Evolutionary conservation across 2,797 vertebrate species (phyloP).

Genomic region (Syncerus caffer): DNA sequence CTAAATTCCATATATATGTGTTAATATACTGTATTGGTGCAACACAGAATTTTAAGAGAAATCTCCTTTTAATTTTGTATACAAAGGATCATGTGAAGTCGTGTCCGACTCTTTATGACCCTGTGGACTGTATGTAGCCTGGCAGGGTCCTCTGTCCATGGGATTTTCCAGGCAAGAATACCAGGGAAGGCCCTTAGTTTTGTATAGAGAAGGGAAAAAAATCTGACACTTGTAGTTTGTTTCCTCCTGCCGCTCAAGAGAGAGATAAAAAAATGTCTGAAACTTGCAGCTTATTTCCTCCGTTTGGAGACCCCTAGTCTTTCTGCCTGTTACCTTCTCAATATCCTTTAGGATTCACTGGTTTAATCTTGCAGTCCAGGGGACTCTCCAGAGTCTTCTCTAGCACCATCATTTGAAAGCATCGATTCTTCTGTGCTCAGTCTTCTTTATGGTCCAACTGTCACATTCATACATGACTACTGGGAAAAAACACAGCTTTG

Average conservation of each 20-base stretch:
- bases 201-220: background rate
- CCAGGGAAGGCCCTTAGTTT: background rate
- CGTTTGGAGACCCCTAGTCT: background rate
- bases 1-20: background rate
- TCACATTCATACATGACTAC: background rate
- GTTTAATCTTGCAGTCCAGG: background rate
- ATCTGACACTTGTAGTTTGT: background rate
- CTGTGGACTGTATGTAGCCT: background rate
- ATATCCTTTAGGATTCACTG: background rate
- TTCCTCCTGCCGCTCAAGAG: background rate
- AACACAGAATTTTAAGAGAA: background rate
- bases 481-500: background rate
- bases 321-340: background rate
- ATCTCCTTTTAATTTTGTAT: background rate
- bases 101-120: background rate
- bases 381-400: background rate
- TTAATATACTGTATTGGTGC: background rate
- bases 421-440: background rate
- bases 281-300: background rate
- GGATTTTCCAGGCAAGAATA: background rate
- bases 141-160: fast-evolving
- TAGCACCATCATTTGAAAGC: background rate
- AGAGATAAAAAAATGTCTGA: background rate
- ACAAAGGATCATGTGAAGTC: background rate
- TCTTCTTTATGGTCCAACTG: background rate